phyloP scores from a whole-genome alignment of 1,140 invertebrate species.

The Danaus plexippus region DNA sequence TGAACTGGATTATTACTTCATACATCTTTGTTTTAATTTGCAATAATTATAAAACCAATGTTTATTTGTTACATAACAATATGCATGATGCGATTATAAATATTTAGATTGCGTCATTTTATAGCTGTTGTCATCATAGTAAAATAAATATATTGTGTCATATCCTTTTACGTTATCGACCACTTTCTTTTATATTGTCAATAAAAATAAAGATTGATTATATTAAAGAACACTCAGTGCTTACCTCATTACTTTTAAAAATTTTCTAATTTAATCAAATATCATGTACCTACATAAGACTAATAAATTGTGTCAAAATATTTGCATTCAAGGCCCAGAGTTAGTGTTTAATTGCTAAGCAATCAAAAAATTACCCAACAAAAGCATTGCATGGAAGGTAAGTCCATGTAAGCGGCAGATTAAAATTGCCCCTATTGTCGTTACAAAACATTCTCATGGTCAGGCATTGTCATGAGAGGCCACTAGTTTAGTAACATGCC shows the following conservation, averaged over 20 bases:
- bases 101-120: background rate
- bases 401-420: slow-evolving; percentile 45
- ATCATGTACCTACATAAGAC: no score
- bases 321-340: background rate
- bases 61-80: background rate
- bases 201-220: no score
- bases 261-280: no score
- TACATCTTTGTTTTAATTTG: slow-evolving; percentile 10
- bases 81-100: slow-evolving; percentile 4
- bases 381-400: slow-evolving; percentile 40
- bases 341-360: slow-evolving; percentile 30
- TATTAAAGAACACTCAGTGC: no score
- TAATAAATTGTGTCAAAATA: no score
- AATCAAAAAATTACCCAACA: slow-evolving; percentile 33
- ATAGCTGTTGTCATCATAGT: no score
- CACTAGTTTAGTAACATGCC: slow-evolving; percentile 23
- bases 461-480: slow-evolving; percentile 41
- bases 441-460: slow-evolving; percentile 60
- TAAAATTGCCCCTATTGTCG: slow-evolving; percentile 55
- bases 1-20: slow-evolving; percentile 16
- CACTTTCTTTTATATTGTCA: no score
- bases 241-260: no score
- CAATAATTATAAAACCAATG: slow-evolving; percentile 1
- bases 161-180: no score
- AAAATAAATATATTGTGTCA: no score